Percentiles rank a stretch among this genome's conserved stretches.
Conservation (phyloP, 2,888 invertebrate species). For the Pinctada fucata region DNA sequence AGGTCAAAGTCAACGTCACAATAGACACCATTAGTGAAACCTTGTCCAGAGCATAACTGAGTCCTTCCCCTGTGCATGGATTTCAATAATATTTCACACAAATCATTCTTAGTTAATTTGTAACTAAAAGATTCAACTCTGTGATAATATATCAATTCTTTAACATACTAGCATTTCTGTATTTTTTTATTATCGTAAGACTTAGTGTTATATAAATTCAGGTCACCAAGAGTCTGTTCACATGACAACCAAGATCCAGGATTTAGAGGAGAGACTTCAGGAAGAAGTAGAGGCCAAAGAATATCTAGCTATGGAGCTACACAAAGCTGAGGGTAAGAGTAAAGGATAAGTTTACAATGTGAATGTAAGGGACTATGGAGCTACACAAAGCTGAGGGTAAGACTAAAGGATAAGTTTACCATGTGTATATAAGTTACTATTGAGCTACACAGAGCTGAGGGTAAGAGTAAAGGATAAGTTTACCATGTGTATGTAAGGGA, state of each 20-base stretch:
- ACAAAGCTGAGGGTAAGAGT: conserved; percentile 74
- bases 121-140: too few relatives aligned
- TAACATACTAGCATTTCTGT: too few relatives aligned
- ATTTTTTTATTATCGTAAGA: too few relatives aligned
- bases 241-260: conserved; percentile 55
- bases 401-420: neutral
- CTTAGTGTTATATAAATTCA: neutral
- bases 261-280: conserved; percentile 65
- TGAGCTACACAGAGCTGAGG: conserved; percentile 75
- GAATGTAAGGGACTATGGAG: conserved; percentile 55
- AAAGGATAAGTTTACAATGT: neutral
- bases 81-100: too few relatives aligned
- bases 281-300: conserved; percentile 72
- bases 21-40: too few relatives aligned
- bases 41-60: too few relatives aligned
- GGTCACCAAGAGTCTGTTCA: conserved; percentile 58
- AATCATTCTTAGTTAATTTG: too few relatives aligned
- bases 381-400: conserved; percentile 76
- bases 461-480: conserved; percentile 50
- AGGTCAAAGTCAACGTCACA: too few relatives aligned
- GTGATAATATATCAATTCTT: too few relatives aligned
- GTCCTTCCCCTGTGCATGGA: too few relatives aligned
- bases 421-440: conserved; percentile 37
- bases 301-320: conserved; percentile 73
- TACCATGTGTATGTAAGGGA: neutral